A percentile compares a stretch with the other conserved stretches of the same genome.
phyloP scores from a whole-genome alignment of 1,140 invertebrate species.

The Panulirus ornatus region DNA sequence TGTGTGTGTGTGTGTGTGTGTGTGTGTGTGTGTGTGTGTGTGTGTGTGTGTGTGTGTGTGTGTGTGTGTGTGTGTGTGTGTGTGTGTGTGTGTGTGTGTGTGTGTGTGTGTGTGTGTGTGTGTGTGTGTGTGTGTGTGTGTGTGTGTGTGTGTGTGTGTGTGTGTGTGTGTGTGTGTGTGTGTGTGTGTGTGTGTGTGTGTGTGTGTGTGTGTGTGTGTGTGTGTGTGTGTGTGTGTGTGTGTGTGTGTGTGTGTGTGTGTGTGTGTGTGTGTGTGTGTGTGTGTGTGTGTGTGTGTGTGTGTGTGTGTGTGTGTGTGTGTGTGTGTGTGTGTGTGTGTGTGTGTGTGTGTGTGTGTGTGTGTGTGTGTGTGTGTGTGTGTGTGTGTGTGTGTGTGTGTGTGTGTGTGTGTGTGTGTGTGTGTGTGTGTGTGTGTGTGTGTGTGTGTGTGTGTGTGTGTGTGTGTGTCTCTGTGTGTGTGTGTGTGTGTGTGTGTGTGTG shows the following conservation, averaged over 20 bases:
- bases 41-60: background rate
- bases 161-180: background rate
- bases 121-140: background rate
- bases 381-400: slow-evolving; percentile 1
- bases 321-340: slow-evolving; percentile 10
- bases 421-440: background rate
- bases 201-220: background rate
- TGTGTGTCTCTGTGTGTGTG: slow-evolving; percentile 2
- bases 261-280: too few relatives aligned
- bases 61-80: too few relatives aligned
- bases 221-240: background rate
- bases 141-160: slow-evolving; percentile 37
- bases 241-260: background rate
- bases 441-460: slow-evolving; percentile 2
- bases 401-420: background rate
- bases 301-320: background rate
- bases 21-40: too few relatives aligned
- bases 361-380: background rate
- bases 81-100: background rate
- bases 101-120: background rate
- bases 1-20: background rate
- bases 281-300: background rate
- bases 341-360: slow-evolving; percentile 36
- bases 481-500: background rate
- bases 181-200: slow-evolving; percentile 2